Evolutionary conservation across 2,113 vertebrate species (phyloP).

Genomic region (Nycticorax nycticorax): DNA sequence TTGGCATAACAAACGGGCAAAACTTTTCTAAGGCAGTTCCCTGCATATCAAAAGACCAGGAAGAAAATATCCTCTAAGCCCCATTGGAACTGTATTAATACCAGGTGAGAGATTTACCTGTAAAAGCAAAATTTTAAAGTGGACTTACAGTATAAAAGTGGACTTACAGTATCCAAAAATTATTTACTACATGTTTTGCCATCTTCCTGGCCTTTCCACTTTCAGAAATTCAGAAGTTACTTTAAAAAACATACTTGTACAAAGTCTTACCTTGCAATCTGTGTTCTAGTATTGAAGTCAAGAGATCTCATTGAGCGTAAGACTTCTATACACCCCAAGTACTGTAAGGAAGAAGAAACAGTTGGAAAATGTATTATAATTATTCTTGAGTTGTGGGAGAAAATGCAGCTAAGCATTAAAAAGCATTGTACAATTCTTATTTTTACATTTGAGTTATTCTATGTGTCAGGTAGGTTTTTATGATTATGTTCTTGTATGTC

Average conservation of each 20-base stretch:
- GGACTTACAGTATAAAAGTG: not conserved
- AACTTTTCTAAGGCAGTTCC: not conserved
- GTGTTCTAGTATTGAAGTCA: constrained; percentile 83
- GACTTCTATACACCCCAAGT: constrained; percentile 84
- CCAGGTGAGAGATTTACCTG: not conserved
- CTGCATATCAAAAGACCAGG: not conserved
- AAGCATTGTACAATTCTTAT: not conserved
- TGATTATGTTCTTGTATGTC: not conserved
- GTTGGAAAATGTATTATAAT: constrained; percentile 18
- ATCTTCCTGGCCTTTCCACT: not conserved
- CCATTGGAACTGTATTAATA: not conserved
- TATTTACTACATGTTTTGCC: not conserved
- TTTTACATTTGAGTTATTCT: not conserved
- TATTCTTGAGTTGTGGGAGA: not conserved
- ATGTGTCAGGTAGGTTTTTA: not conserved
- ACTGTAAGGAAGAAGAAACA: constrained; percentile 71
- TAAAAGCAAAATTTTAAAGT: not conserved
- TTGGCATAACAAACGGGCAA: not conserved
- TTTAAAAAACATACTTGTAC: not conserved
- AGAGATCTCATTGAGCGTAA: constrained; percentile 84
- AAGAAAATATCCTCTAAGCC: not conserved
- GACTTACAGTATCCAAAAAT: not conserved
- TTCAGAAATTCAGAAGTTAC: not conserved
- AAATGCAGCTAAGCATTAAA: not conserved
- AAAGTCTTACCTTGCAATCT: constrained; percentile 80